Evolutionary conservation across 2,113 vertebrate species (phyloP).

Genomic region (Lophius piscatorius): DNA sequence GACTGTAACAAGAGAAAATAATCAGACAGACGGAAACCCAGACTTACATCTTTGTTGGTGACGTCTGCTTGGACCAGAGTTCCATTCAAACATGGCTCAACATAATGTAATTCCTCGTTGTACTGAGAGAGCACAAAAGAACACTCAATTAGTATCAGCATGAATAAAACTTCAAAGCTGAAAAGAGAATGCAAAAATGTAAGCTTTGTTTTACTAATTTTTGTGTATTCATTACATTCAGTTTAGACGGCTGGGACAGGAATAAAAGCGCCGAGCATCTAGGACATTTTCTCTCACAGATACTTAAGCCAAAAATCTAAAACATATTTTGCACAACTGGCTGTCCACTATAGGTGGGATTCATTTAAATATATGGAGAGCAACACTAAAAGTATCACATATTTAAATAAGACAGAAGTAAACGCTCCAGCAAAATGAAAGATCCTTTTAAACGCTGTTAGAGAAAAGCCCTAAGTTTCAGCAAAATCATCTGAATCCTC

Average conservation of each 20-base stretch:
- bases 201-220: no score
- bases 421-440: conserved; percentile 26
- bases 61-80: conserved; percentile 97
- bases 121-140: conserved; percentile 81
- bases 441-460: conserved; percentile 31
- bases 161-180: conserved; percentile 84
- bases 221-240: no score
- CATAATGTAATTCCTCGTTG: conserved; percentile 95
- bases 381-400: conserved; percentile 1
- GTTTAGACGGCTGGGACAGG: no score
- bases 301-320: no score
- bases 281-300: no score
- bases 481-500: conserved; percentile 47
- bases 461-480: conserved; percentile 46
- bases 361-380: background rate
- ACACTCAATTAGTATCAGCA: conserved; percentile 75
- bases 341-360: background rate
- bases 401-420: conserved; percentile 20
- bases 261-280: no score
- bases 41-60: conserved; percentile 96
- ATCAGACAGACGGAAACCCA: background rate
- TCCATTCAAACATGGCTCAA: conserved; percentile 95
- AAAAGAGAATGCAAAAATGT: no score
- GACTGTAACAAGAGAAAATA: background rate
- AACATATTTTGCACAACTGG: background rate